phyloP scores from a whole-genome alignment of 2,113 vertebrate species.

The Octodon degus region DNA sequence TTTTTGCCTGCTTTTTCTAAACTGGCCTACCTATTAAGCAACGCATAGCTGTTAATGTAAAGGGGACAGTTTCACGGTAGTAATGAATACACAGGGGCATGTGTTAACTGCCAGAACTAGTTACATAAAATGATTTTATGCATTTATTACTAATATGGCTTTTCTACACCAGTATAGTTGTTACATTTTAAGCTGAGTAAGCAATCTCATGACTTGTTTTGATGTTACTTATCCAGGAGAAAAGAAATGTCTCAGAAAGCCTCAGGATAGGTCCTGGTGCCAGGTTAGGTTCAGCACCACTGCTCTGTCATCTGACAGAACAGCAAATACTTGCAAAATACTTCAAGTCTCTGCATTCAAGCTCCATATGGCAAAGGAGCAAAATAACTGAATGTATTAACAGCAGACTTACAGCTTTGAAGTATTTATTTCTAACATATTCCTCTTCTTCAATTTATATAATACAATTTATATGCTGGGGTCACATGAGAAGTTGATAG shows the following conservation, averaged over 20 bases:
- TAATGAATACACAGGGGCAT: background rate
- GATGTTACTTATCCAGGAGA: background rate
- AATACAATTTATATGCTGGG: background rate
- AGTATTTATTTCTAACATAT: background rate
- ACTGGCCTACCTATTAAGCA: rapidly evolving
- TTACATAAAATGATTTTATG: background rate
- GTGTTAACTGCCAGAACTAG: background rate
- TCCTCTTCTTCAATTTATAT: background rate
- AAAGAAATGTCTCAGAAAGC: background rate
- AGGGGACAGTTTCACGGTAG: background rate
- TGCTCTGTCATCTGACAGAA: background rate
- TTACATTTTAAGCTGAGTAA: background rate
- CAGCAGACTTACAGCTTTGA: background rate
- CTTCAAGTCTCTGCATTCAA: background rate
- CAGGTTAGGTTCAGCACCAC: background rate
- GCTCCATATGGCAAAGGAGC: background rate
- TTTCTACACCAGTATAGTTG: background rate
- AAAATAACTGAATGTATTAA: background rate
- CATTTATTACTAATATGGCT: background rate
- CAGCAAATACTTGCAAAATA: background rate
- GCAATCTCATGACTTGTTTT: background rate
- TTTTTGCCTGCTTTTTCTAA: background rate
- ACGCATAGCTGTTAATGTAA: background rate
- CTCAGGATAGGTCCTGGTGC: background rate
- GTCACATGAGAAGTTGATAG: background rate